Evolutionary conservation across 2,888 invertebrate genomes (phyloP), one percentile per base, ranked within the genome.

Genomic region (Coremacera marginata): DNA sequence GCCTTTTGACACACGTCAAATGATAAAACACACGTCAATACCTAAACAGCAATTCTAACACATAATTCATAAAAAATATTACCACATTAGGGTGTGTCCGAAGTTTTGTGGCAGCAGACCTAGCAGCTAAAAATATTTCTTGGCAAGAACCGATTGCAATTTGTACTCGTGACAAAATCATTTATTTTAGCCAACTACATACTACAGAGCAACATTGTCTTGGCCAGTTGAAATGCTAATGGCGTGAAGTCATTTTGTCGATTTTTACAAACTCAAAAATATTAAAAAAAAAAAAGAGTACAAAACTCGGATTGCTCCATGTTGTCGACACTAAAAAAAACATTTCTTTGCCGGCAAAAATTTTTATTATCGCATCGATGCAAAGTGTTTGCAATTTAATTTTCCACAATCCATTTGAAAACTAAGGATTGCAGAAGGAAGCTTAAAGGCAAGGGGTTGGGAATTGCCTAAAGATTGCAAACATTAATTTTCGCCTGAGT

Each of bases 351-450:
- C 8, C 27, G 25, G 57, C 9, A 60, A 60, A 22, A 25, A 2
- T 8, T 60, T 60, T 25, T 4, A 60, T 60, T 60, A 27, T 8
- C 51, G n/a, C 22, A 68, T 68, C 19, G 49, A 68, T 68, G 68
- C 68, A 68, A 68, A 68, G 68, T 68, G 68, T 68, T 68, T 49
- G 49, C 68, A 68, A 68, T 51, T 25, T n/a, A 68, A 68, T 68
- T 51, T 68, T 51, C 51, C 51, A 68, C 68, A 51, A 68, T 51
- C 68, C 14, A n/a, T 68, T 68, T 68, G 22, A 51, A 68, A 44
- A 44, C 11, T 44, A 11, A 11, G 14, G 1, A 2, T 1, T 44
- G 44, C 8, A 8, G 37, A 7, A 14, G 14, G 14, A 14, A 11
- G 44, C 14, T 11, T 3, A 51, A 27, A 51, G 22, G 27, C 25